These are phyloP conservation scores for Carassius carassius DNA, from an alignment of 2,113 vertebrate genomes.

Conservation along the genomic window DNA sequence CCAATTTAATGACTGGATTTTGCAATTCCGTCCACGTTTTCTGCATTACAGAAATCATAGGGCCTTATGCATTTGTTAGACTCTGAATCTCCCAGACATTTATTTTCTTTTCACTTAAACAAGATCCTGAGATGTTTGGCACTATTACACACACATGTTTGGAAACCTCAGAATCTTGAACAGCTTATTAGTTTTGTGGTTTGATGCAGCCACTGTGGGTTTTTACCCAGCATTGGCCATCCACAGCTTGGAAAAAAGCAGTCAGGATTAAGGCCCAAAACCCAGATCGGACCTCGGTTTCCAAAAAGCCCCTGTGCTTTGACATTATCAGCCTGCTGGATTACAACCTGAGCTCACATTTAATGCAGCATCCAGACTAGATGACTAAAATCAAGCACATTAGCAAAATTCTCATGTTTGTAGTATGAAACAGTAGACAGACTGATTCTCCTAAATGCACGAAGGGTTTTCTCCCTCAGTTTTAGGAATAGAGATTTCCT, in stretches of 20 bases:
- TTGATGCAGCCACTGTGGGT: not conserved
- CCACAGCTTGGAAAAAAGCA: not conserved
- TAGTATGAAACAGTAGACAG: not conserved
- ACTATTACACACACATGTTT: not conserved
- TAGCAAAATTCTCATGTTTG: too few relatives aligned
- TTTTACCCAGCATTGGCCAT: not conserved
- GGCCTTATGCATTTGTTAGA: not conserved
- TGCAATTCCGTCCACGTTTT: too few relatives aligned
- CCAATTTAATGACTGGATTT: too few relatives aligned
- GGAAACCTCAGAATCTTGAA: not conserved
- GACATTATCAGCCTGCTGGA: not conserved
- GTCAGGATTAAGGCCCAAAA: not conserved
- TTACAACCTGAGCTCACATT: not conserved
- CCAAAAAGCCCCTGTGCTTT: not conserved
- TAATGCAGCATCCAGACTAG: not conserved
- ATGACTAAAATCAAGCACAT: not conserved
- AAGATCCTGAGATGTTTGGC: constrained; percentile 4
- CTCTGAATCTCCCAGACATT: not conserved
- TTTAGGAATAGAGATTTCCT: not conserved
- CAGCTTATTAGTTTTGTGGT: not conserved
- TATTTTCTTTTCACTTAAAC: constrained; percentile 5
- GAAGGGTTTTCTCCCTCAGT: not conserved
- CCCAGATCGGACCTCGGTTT: not conserved
- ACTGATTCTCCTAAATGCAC: not conserved
- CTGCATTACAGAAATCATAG: too few relatives aligned